These are phyloP conservation scores for Xanthorhoe designata DNA, from an alignment of 2,888 invertebrate genomes.

Conservation along the genomic window DNA sequence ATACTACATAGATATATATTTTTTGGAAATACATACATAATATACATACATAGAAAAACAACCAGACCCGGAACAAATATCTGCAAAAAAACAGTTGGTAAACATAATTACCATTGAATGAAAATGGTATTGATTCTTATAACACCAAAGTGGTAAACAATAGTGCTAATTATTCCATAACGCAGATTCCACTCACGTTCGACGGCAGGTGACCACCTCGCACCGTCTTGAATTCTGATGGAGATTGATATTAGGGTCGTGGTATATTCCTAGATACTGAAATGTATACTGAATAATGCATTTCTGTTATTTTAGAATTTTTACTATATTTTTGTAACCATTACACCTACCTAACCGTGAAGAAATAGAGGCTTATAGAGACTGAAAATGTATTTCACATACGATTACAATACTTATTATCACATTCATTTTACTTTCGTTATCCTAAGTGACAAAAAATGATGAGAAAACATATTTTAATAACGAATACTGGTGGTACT, in stretches of 20 bases:
- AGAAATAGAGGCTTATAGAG: neutral
- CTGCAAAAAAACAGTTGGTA: too few relatives aligned
- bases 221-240: constrained; percentile 45
- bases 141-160: constrained; percentile 31
- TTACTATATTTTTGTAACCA: neutral
- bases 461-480: neutral
- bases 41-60: too few relatives aligned
- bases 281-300: constrained; percentile 12
- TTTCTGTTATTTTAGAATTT: neutral
- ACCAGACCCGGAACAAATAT: too few relatives aligned
- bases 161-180: constrained; percentile 38
- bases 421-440: too few relatives aligned
- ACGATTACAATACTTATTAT: neutral
- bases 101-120: too few relatives aligned
- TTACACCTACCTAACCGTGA: neutral
- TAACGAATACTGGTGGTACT: neutral
- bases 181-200: constrained; percentile 35
- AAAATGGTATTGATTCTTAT: constrained; percentile 27
- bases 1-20: too few relatives aligned
- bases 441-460: too few relatives aligned
- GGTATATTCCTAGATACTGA: constrained; percentile 15
- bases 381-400: neutral
- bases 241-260: constrained; percentile 36
- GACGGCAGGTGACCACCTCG: constrained; percentile 39
- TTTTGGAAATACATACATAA: too few relatives aligned